Percentiles rank a stretch among this genome's conserved stretches.
These are phyloP conservation scores for Pelmatolapia mariae DNA, from an alignment of 2,113 vertebrate genomes.

Conservation along the genomic window DNA sequence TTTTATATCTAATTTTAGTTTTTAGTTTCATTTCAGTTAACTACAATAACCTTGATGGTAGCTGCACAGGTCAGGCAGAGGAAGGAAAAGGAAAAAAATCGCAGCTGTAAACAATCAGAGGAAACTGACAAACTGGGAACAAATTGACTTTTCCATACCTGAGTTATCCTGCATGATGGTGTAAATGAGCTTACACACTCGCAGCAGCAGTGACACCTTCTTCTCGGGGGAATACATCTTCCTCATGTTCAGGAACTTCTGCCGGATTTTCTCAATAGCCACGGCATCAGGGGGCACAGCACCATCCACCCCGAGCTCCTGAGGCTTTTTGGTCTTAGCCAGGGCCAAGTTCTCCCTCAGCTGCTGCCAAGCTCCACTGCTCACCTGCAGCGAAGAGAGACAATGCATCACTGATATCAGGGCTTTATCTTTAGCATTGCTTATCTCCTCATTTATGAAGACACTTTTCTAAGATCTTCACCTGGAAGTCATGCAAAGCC, in stretches of 20 bases:
- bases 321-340: conserved; percentile 82
- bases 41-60: background rate
- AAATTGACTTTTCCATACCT: conserved; percentile 63
- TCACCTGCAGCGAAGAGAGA: conserved; percentile 49
- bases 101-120: background rate
- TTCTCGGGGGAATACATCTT: conserved; percentile 97
- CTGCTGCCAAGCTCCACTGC: conserved; percentile 84
- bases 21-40: background rate
- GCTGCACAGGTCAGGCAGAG: background rate
- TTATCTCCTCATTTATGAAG: background rate
- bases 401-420: background rate
- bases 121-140: background rate
- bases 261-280: conserved; percentile 89
- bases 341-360: conserved; percentile 88
- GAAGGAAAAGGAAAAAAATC: background rate
- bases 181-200: conserved; percentile 95
- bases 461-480: background rate
- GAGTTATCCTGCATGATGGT: conserved; percentile 97
- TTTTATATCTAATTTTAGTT: background rate
- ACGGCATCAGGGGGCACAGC: conserved; percentile 82
- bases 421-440: background rate
- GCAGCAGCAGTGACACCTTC: conserved; percentile 88
- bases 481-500: conserved; percentile 84
- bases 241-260: conserved; percentile 90
- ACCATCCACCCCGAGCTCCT: conserved; percentile 89